Percentiles rank a stretch among this genome's conserved stretches.
Conservation (phyloP, 2,888 invertebrate species). For the Gnatocerus cornutus region DNA sequence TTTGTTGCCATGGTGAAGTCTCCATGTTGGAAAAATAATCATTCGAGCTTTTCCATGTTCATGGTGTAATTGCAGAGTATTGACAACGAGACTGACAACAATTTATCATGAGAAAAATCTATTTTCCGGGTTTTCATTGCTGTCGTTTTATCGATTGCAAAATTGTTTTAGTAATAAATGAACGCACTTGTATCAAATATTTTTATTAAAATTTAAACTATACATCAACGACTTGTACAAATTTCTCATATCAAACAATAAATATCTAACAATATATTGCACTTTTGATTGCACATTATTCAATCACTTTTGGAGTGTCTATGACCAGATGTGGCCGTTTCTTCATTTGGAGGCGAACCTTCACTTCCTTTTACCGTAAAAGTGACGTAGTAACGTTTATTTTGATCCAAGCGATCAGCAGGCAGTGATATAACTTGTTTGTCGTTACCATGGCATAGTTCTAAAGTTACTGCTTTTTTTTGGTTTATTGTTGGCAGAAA, state of each 20-base stretch:
- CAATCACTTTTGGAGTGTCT: conserved; percentile 69
- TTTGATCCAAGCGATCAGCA: conserved; percentile 88
- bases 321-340: conserved; percentile 59
- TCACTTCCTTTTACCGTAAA: conserved; percentile 91
- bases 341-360: conserved; percentile 66
- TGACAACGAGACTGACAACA: conserved; percentile 14
- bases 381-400: conserved; percentile 93
- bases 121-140: background rate
- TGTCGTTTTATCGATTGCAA: conserved; percentile 5
- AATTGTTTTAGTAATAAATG: background rate
- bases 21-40: conserved; percentile 38
- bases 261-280: conserved; percentile 35
- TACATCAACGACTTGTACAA: conserved; percentile 47
- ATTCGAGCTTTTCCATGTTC: conserved; percentile 14
- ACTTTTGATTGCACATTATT: conserved; percentile 32
- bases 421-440: conserved; percentile 91
- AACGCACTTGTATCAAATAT: conserved; percentile 9
- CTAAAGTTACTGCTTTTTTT: conserved; percentile 79
- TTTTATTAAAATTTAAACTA: conserved; percentile 49
- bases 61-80: conserved; percentile 22
- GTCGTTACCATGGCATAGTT: conserved; percentile 88
- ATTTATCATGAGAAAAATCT: conserved; percentile 26
- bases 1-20: conserved; percentile 40
- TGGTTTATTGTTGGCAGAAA: conserved; percentile 81
- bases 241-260: conserved; percentile 44